phyloP scores from a whole-genome alignment of 2,888 invertebrate genomes.

The Apamea crenata region DNA sequence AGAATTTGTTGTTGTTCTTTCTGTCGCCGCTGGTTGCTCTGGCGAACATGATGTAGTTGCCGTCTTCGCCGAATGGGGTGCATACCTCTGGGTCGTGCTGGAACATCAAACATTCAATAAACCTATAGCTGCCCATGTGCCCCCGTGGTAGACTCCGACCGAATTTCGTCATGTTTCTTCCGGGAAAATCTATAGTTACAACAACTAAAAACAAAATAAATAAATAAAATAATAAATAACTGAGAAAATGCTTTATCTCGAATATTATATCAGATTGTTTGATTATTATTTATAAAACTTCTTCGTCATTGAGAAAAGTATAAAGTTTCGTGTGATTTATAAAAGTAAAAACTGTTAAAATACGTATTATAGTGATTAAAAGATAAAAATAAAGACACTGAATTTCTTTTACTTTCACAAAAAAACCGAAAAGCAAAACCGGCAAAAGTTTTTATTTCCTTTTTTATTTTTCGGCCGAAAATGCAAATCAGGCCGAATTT shows the following conservation, averaged over 20 bases:
- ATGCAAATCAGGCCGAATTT: background rate
- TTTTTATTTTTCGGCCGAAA: background rate
- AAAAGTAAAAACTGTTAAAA: too few species aligned
- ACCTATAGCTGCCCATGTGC: background rate
- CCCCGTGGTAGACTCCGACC: background rate
- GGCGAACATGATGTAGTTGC: slow-evolving; percentile 99
- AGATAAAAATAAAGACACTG: background rate
- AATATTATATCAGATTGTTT: background rate
- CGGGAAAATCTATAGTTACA: background rate
- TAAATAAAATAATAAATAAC: too few species aligned
- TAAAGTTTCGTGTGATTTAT: background rate
- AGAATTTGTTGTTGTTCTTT: slow-evolving; percentile 99
- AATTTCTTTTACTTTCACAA: background rate
- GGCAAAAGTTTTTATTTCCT: background rate
- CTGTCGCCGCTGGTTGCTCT: slow-evolving; percentile 99
- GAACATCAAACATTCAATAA: slow-evolving; percentile 36
- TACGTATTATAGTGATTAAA: background rate
- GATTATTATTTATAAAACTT: background rate
- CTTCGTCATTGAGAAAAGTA: background rate
- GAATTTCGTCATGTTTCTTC: background rate
- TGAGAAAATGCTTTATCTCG: background rate
- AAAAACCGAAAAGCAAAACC: too few species aligned
- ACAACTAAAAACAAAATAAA: background rate
- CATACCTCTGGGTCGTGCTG: slow-evolving; percentile 98
- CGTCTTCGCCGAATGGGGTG: slow-evolving; percentile 98